These are phyloP conservation scores for Rugalucina vietnamica DNA, from an alignment of 2,888 invertebrate genomes.

Conservation along the genomic window DNA sequence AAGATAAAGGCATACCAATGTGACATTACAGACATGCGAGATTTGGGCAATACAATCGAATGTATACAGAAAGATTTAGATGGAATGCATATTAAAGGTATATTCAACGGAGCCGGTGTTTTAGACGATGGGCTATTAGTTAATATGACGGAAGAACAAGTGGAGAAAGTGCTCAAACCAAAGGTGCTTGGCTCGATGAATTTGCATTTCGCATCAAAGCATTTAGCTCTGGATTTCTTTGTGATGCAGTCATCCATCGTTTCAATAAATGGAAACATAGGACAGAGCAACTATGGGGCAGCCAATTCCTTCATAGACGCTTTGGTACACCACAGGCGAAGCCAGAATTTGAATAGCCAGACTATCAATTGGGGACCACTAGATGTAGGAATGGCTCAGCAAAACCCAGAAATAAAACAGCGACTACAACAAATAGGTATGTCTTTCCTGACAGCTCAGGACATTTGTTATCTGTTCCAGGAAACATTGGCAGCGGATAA, in stretches of 20 bases:
- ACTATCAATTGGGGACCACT: constrained; percentile 71
- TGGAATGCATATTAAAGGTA: constrained; percentile 60
- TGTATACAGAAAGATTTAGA: too few species aligned
- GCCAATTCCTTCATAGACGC: constrained; percentile 68
- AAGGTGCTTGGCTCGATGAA: constrained; percentile 67
- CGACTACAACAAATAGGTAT: too few species aligned
- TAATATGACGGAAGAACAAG: constrained; percentile 37
- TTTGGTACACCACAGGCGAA: constrained; percentile 56
- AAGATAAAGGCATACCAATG: too few species aligned
- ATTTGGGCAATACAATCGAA: too few species aligned
- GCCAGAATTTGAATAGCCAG: constrained; percentile 52
- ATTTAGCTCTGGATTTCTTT: constrained; percentile 63
- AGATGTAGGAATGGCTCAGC: constrained; percentile 63
- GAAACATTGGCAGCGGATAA: background rate
- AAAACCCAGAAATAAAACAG: too few species aligned
- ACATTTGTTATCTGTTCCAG: background rate
- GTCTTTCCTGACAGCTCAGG: too few species aligned
- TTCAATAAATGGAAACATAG: constrained; percentile 63
- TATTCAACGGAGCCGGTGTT: constrained; percentile 65
- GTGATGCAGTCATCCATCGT: constrained; percentile 68
- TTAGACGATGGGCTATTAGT: constrained; percentile 37
- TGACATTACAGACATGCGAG: too few species aligned
- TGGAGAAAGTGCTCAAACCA: constrained; percentile 35
- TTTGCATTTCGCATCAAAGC: constrained; percentile 59
- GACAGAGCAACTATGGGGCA: constrained; percentile 71